Evolutionary conservation across 2,888 invertebrate species (phyloP).

Genomic region (Aromia moschata): DNA sequence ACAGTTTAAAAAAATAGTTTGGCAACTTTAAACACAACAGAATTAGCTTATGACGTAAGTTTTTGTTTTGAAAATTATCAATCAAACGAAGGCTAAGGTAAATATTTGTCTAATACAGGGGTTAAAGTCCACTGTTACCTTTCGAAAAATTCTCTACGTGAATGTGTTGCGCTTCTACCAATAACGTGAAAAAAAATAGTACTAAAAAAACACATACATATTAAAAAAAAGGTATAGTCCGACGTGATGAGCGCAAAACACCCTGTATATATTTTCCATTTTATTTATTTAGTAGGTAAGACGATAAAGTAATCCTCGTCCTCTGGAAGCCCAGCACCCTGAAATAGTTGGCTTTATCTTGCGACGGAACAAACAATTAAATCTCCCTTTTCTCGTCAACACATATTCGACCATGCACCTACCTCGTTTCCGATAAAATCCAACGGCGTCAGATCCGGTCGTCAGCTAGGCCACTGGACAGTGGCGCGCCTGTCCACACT

Average conservation of each 20-base stretch:
- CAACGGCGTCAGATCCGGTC: not conserved
- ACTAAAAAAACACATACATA: too few relatives aligned
- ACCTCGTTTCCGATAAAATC: not conserved
- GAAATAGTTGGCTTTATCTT: too few relatives aligned
- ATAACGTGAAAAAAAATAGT: too few relatives aligned
- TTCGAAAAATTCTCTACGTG: not conserved
- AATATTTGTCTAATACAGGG: not conserved
- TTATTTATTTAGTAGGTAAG: constrained; percentile 2
- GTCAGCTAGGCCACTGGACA: not conserved
- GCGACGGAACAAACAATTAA: too few relatives aligned
- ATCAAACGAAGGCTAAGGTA: not conserved
- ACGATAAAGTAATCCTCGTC: too few relatives aligned
- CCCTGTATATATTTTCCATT: not conserved
- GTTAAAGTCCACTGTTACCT: not conserved
- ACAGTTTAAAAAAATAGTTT: not conserved
- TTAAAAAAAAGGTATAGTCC: too few relatives aligned
- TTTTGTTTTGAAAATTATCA: not conserved
- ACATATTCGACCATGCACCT: not conserved
- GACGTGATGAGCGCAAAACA: too few relatives aligned
- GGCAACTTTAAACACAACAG: not conserved
- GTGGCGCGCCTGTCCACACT: not conserved
- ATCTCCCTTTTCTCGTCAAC: too few relatives aligned
- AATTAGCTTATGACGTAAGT: not conserved
- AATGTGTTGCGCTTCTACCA: too few relatives aligned
- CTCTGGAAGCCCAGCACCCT: too few relatives aligned